phyloP scores from a whole-genome alignment of 1,140 invertebrate genomes.

The Carposina sasakii region DNA sequence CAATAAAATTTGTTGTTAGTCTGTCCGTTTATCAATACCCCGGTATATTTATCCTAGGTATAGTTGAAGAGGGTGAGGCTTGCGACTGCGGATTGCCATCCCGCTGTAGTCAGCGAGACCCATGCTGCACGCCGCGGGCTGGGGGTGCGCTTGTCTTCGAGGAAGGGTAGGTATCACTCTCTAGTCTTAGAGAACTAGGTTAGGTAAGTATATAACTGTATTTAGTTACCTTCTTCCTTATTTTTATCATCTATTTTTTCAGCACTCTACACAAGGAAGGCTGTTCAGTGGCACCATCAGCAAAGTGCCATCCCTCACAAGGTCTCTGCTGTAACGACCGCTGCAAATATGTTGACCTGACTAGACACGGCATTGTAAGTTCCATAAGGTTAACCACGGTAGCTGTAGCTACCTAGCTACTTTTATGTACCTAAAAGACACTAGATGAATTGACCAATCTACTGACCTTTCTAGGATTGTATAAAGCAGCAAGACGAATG shows the following conservation, averaged over 20 bases:
- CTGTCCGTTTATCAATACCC: no score
- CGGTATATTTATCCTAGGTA: no score
- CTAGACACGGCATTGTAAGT: conserved; percentile 53
- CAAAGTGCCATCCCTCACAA: conserved; percentile 65
- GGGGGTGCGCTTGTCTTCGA: conserved; percentile 44
- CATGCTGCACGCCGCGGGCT: conserved; percentile 53
- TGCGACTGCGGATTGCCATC: conserved; percentile 57
- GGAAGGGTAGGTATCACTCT: conserved; percentile 35
- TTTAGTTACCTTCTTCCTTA: not conserved
- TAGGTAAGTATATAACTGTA: not conserved
- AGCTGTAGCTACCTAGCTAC: not conserved
- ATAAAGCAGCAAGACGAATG: conserved; percentile 35
- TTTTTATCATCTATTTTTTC: not conserved
- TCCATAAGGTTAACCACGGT: not conserved
- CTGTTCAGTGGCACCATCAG: conserved; percentile 47
- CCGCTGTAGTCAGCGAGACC: conserved; percentile 39
- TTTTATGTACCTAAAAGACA: no score
- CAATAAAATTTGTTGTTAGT: no score
- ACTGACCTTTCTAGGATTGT: conserved; percentile 55
- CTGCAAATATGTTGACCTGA: conserved; percentile 50
- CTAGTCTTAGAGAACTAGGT: not conserved
- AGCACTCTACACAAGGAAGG: conserved; percentile 54
- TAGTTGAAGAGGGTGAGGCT: conserved; percentile 50
- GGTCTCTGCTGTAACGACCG: conserved; percentile 57
- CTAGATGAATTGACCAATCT: no score